Base-by-base conservation (phyloP, 2,888 invertebrate genomes). In the Dyspetes luteomarginatus region DNA sequence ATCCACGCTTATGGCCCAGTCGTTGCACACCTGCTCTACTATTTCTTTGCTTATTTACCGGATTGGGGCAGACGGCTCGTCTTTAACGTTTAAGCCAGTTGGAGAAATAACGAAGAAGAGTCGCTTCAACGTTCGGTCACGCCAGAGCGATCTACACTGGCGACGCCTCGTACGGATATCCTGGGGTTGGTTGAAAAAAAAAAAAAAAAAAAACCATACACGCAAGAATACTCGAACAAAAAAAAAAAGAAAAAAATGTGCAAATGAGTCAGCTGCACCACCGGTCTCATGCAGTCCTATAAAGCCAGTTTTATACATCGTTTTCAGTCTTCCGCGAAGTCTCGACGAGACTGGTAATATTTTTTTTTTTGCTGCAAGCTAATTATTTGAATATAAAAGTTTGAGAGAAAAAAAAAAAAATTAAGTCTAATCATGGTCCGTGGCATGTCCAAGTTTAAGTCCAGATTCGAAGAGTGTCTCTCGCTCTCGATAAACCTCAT, bases 141-240 rank as follows among this genome's bases (percentile, higher is more conserved):
- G 86, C 85, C 76, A 79, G 78, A 84, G 80, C 76, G 82, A 82
- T 12, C 30, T 77, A 73, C 82, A n/a, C 80, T 65, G n/a, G 78
- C 69, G 81, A 82, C 82, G 76, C 19, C 75, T 84, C 83, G 78
- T 81, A 81, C 84, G 85, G 81, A 84, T 82, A 82, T 84, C 82
- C 84, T 83, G 85, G 82, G 84, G 84, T 83, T 83, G 26, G 81
- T 71, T 52, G 50, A 71, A 65, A 48, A 69, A n/a, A n/a, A n/a
- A n/a, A n/a, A n/a, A n/a, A n/a, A n/a, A n/a, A n/a, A n/a, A n/a
- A n/a, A n/a, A n/a, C n/a, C n/a, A n/a, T n/a, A n/a, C n/a, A n/a
- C n/a, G n/a, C n/a, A n/a, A n/a, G n/a, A n/a, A n/a, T n/a, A n/a
- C n/a, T n/a, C n/a, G n/a, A n/a, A n/a, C n/a, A n/a, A n/a, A n/a